A percentile compares a stretch with the other conserved stretches of the same genome.
Conservation (phyloP, 2,888 invertebrate genomes). For the Stratiomys singularior region DNA sequence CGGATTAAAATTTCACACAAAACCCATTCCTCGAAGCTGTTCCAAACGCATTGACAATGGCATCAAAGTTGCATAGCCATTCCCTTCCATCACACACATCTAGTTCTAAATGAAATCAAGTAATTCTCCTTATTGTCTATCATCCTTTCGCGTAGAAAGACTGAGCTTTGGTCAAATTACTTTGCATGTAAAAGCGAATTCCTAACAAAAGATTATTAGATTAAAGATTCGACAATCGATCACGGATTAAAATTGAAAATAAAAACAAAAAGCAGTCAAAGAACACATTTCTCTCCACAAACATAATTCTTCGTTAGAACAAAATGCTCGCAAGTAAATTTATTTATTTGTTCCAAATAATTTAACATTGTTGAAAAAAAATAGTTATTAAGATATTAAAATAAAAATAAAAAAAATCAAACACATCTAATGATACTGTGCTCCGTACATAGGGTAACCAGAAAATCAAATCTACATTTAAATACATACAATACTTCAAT, state of each 20-base stretch:
- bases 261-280: neutral
- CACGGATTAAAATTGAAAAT: neutral
- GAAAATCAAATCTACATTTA: neutral
- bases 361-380: constrained; percentile 28
- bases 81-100: neutral
- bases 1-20: too few relatives aligned
- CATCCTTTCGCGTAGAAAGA: constrained; percentile 2
- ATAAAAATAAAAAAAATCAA: neutral
- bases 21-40: neutral
- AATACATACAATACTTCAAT: neutral
- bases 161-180: constrained; percentile 30
- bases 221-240: too few relatives aligned
- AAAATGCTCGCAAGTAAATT: constrained; percentile 14
- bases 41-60: neutral
- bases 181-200: constrained; percentile 2
- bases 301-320: neutral
- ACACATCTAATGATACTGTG: neutral
- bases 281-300: neutral
- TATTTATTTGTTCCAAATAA: constrained; percentile 33
- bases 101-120: neutral
- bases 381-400: constrained; percentile 1
- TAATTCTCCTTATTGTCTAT: neutral
- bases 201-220: neutral
- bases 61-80: too few relatives aligned
- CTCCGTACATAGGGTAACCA: neutral